Base-by-base conservation (phyloP, 2,797 vertebrate species). In the Diceros bicornis region DNA sequence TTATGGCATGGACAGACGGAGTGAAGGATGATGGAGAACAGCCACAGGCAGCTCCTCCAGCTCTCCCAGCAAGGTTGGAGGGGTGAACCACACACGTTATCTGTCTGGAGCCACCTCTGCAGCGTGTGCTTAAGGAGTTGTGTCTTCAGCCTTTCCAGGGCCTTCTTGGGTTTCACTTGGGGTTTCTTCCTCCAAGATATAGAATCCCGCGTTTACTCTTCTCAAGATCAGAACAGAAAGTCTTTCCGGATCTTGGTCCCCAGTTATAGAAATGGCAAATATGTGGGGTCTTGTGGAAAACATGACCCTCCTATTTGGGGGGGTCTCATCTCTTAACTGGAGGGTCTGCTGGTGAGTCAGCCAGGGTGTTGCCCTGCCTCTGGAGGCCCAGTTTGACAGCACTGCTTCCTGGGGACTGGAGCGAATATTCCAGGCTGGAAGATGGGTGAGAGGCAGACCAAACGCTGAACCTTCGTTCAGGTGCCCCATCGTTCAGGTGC, bases 401-500 rank as follows among this genome's bases (percentile, higher is more conserved):
- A 12, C 11, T 0, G 6, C 16, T 23, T 85, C 75, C n/a, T 11
- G 52, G n/a, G 44, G 29, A 6, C 0, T 0, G 16, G 34, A 55
- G 52, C 0, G 0, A 18, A 6, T 4, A 52, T 64, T 68, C 29
- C 44, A 84, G 62, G 47, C 34, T 41, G 52, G 64, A 47, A 27
- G 11, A 4, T 0, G 25, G 6, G 23, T 2, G 14, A 34, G 41
- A 79, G 41, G 37, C 16, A 21, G 55, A 34, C 18, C 16, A 1
- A 0, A 0, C 29, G 16, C n/a, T 10, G 12, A 34, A 52, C 2
- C 44, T 4, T 41, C 41, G 2, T 41, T 16, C 34, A 23, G 6
- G 25, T 37, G 7, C 3, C 44, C 5, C 2, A 12, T 13, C 1
- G 0, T 0, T 25, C 77, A 59, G 83, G 4, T 2, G 0, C 4